Conservation (phyloP, 1,140 invertebrate species). For the Lepeophtheirus salmonis region DNA sequence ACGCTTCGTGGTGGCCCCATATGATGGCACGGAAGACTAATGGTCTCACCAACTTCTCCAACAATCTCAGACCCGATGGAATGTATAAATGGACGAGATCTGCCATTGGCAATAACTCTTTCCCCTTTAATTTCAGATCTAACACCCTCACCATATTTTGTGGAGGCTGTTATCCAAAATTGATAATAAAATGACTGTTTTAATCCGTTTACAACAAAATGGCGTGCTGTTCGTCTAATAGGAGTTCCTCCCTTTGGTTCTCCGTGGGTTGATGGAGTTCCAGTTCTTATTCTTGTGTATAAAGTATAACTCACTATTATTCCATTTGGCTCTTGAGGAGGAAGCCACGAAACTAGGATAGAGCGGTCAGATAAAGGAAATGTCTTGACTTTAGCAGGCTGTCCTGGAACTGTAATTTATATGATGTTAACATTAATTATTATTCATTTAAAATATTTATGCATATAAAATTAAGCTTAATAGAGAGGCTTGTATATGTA, state of each 20-base stretch:
- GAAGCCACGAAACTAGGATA: constrained; percentile 56
- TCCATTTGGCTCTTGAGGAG: constrained; percentile 53
- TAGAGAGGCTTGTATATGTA: no score
- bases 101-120: background rate
- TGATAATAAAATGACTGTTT: constrained; percentile 30
- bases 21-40: background rate
- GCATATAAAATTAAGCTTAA: no score
- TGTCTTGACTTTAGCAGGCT: constrained; percentile 58
- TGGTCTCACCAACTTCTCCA: background rate
- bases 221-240: background rate
- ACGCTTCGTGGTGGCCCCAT: background rate
- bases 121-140: constrained; percentile 30
- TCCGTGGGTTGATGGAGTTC: background rate
- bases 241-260: background rate
- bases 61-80: background rate
- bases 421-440: no score
- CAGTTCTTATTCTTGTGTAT: constrained; percentile 31
- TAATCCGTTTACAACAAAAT: background rate
- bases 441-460: no score
- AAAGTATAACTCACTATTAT: constrained; percentile 56
- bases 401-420: constrained; percentile 49
- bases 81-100: background rate
- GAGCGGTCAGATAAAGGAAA: constrained; percentile 50
- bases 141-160: constrained; percentile 37
- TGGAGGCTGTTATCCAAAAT: constrained; percentile 42